Evolutionary conservation across 2,888 invertebrate genomes (phyloP), one percentile per base, ranked within the genome.

Genomic region (Coelinius sp.): DNA sequence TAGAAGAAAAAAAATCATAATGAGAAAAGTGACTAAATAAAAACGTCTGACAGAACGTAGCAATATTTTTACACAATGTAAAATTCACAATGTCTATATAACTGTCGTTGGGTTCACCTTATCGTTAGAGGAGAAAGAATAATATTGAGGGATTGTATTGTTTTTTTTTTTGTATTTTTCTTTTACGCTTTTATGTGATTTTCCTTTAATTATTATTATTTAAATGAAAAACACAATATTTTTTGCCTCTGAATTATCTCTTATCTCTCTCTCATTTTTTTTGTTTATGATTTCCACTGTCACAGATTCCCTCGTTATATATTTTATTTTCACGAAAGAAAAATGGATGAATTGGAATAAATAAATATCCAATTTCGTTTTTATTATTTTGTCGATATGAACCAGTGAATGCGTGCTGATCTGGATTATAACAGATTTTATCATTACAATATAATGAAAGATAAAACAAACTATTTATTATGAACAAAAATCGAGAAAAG

Each of bases 61-160:
- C 76, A 77, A 85, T 85, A 84, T 84, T 84, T 85, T 84, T 84
- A 83, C 83, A 84, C 80, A 77, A 82, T 78, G 80, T 83, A 81
- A 78, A 77, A 77, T 80, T 81, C 75, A 79, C 75, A 80, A 76
- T 80, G 77, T 71, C 79, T 79, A 75, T 77, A 66, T 75, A 49
- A 77, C 75, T 77, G 77, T 80, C 78, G 76, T 78, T 78, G 75
- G 76, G 79, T 77, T 44, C 17, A 70, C 71, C 49, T 71, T 74
- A 71, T 71, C 53, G 69, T 68, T 53, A 73, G 52, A 65, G 67
- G 71, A 67, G 53, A 71, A 72, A 10, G 17, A 71, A 65, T 56
- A 27, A 44, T 24, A 56, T 56, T 41, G 27, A 24, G 31, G 49
- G 46, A 65, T 31, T 59, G 20, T 22, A 68, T 68, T 44, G 53